Conservation (phyloP, 2,888 invertebrate species). For the Apodemia duryi region DNA sequence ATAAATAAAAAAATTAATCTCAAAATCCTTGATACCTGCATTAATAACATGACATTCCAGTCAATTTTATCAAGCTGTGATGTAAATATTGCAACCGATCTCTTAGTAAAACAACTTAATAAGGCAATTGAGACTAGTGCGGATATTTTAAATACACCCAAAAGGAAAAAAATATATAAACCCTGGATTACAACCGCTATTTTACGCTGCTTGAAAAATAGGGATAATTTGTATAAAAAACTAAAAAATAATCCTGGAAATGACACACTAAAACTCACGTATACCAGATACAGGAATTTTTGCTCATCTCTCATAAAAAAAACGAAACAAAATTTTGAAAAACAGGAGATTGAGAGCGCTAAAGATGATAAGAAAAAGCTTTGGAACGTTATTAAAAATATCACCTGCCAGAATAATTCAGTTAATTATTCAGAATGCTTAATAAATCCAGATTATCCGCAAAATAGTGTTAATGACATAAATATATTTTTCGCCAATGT, state of each 20-base stretch:
- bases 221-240: too few species aligned
- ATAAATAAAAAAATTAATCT: too few species aligned
- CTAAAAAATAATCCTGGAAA: too few species aligned
- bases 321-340: background rate
- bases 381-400: background rate
- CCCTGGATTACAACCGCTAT: background rate
- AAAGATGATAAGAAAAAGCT: background rate
- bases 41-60: too few species aligned
- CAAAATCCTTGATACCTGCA: too few species aligned
- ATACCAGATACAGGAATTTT: too few species aligned
- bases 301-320: background rate
- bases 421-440: background rate
- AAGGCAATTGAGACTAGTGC: too few species aligned
- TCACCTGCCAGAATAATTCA: background rate
- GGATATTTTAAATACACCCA: background rate
- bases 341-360: background rate
- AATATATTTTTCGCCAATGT: background rate
- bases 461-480: background rate
- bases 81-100: too few species aligned
- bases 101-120: too few species aligned
- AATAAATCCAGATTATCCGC: background rate
- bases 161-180: background rate
- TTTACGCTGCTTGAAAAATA: background rate
- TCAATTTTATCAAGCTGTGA: too few species aligned
- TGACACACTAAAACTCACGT: too few species aligned